phyloP scores from a whole-genome alignment of 2,113 vertebrate genomes.

The Morone chrysops region DNA sequence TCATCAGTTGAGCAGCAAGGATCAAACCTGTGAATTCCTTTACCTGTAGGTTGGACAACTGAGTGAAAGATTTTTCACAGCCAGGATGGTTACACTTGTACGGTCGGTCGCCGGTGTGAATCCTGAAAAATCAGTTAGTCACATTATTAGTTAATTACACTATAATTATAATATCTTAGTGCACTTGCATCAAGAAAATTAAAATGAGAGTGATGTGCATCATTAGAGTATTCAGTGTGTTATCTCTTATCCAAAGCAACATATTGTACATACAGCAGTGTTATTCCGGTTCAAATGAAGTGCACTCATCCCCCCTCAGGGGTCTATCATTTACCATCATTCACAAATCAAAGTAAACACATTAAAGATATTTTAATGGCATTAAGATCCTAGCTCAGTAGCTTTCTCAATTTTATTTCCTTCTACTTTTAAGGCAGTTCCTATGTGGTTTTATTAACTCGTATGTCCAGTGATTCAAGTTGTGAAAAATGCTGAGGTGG shows the following conservation, averaged over 20 bases:
- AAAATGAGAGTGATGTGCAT: not conserved
- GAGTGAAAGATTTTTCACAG: constrained; percentile 98
- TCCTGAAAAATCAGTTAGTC: constrained; percentile 82
- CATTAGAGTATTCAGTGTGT: not conserved
- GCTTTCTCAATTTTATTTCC: not conserved
- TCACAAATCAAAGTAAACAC: not conserved
- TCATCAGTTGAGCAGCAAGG: not conserved
- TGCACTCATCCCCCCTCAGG: not conserved
- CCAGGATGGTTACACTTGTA: constrained; percentile 98
- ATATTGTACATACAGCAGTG: not conserved
- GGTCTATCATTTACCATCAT: not conserved
- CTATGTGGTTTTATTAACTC: not conserved
- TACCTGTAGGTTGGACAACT: constrained; percentile 97
- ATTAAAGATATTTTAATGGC: not conserved
- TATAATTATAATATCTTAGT: not conserved
- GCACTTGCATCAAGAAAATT: not conserved
- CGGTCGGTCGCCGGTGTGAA: constrained; percentile 96
- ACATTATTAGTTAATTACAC: not conserved
- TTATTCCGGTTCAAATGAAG: not conserved
- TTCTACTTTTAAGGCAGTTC: not conserved
- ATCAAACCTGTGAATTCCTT: not conserved
- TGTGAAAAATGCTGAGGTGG: not conserved
- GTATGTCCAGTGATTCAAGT: too few species aligned
- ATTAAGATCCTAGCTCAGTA: not conserved
- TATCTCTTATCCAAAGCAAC: not conserved